phyloP scores from a whole-genome alignment of 1,140 invertebrate genomes.

The Atta cephalotes region DNA sequence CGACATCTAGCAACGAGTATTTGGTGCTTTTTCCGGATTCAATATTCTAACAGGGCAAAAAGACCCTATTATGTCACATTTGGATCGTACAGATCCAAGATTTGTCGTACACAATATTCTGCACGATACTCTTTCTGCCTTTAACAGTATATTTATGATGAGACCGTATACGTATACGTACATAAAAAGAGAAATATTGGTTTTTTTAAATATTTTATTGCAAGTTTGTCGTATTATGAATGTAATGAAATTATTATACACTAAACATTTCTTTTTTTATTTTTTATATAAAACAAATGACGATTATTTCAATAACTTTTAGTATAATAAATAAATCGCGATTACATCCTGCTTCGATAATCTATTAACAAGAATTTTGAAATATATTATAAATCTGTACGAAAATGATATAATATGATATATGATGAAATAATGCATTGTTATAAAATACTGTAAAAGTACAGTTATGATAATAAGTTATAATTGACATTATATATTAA shows the following conservation, averaged over 20 bases:
- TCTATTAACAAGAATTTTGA: conserved; percentile 1
- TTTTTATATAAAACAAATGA: not conserved
- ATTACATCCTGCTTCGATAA: not conserved
- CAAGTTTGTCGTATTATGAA: not conserved
- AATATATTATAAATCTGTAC: not conserved
- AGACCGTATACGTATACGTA: not conserved
- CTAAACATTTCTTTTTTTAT: not conserved
- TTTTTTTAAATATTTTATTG: not conserved
- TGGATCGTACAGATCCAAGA: not conserved
- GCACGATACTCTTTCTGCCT: not conserved
- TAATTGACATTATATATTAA: conserved; percentile 41
- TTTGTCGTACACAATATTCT: not conserved
- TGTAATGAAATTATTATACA: not conserved
- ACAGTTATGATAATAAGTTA: conserved; percentile 21
- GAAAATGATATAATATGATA: conserved; percentile 7
- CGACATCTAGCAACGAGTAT: not conserved
- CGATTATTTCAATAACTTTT: conserved; percentile 3
- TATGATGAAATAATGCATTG: not conserved
- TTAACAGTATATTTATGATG: not conserved
- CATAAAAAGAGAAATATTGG: not conserved
- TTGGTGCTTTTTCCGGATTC: not conserved
- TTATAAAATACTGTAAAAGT: not conserved
- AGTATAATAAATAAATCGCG: not conserved
- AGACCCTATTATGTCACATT: conserved; percentile 10
- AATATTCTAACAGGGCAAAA: not conserved